Conservation (phyloP, 2,113 vertebrate genomes). For the Elanoides forficatus region DNA sequence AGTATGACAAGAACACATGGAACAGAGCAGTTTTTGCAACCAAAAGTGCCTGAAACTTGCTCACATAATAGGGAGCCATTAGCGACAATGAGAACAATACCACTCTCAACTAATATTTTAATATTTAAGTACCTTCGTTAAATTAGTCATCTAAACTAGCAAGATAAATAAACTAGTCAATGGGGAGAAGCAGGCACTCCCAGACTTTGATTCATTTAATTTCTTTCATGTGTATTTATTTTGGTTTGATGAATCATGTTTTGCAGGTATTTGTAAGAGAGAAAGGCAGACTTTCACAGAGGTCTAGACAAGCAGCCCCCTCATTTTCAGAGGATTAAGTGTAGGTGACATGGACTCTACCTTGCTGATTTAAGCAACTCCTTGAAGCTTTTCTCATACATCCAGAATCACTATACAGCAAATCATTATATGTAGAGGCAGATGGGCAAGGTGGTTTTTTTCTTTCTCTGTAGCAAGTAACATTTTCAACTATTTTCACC, state of each 20-base stretch:
- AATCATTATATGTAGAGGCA: not conserved
- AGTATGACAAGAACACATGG: not conserved
- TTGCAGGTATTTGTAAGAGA: not conserved
- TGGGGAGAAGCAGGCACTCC: not conserved
- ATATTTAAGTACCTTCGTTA: not conserved
- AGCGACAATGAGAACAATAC: not conserved
- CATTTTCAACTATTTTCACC: not conserved
- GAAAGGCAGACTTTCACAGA: not conserved
- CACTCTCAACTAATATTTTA: not conserved
- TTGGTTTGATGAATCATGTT: not conserved
- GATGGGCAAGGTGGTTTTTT: not conserved
- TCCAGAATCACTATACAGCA: not conserved
- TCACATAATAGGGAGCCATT: not conserved
- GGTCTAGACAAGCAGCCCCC: not conserved
- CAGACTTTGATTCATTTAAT: not conserved
- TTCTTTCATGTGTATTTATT: not conserved
- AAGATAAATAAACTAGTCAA: not conserved
- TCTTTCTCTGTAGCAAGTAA: not conserved
- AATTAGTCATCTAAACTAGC: not conserved
- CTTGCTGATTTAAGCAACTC: not conserved
- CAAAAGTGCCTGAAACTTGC: not conserved
- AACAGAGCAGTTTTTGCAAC: rapidly evolving
- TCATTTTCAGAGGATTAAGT: not conserved
- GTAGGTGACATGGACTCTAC: not conserved
- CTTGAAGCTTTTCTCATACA: not conserved